Base-by-base conservation (phyloP, 2,113 vertebrate species). In the Sturnira hondurensis region DNA sequence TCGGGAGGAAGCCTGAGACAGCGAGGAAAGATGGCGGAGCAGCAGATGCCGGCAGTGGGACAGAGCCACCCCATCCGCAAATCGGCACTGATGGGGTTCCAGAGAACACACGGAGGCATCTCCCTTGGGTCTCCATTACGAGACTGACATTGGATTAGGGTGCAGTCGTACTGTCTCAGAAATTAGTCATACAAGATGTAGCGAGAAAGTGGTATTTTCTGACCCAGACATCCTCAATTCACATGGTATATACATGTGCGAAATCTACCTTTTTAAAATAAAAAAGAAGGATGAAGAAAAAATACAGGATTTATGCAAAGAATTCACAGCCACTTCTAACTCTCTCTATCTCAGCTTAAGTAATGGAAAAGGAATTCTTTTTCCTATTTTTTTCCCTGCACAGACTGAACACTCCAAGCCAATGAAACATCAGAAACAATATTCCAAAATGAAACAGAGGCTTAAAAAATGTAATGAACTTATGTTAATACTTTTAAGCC, bases 401-500 rank as follows among this genome's bases (percentile, higher is more conserved):
- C 70, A 92, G 41, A 71, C 7, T 36, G 17, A 92, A 93, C 84
- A 56, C 10, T 85, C 50, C 22, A 2, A 71, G n/a, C 56, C 76
- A 28, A 61, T 5, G 4, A 89, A 89, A 87, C 52, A 93, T 61
- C 68, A 91, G 87, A 95, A 95, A 52, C 38, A 56, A 38, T 58
- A 63, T 77, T 91, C 67, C 50, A 83, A 89, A 86, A 93, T 28
- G 80, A 93, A 54, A 84, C 38, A 31, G n/a, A 68, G 43, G 17
- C 36, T 96, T 82, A 76, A 73, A 93, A n/a, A 3, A 89, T 78
- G 45, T 86, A 73, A 95, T 71, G 63, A 24, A 24, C 16, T 83
- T 58, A 70, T 65, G 68, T 89, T 33, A 94, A 94, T 91, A 31
- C 31, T 16, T 73, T 83, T 71, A 94, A 96, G 74, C 54, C 61